These are phyloP conservation scores for Eremophila alpestris DNA, from an alignment of 2,797 vertebrate species.

Conservation along the genomic window DNA sequence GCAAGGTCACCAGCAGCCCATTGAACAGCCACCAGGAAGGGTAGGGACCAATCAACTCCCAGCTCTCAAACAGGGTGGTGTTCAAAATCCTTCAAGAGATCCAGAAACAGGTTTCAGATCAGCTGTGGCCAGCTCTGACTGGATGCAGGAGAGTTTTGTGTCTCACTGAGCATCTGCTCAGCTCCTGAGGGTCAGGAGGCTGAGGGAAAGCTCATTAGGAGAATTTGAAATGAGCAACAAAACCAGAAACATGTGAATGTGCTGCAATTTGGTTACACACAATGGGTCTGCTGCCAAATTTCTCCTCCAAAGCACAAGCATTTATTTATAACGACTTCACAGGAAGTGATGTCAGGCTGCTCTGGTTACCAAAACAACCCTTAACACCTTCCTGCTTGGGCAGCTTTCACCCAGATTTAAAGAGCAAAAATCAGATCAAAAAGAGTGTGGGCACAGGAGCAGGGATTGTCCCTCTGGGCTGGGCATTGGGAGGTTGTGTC, in stretches of 20 bases:
- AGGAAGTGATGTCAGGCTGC: slow-evolving; percentile 49
- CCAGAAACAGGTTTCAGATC: neutral
- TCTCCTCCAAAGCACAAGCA: neutral
- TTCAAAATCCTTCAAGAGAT: slow-evolving; percentile 88
- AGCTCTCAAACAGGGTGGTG: slow-evolving; percentile 95
- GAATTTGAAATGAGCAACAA: neutral
- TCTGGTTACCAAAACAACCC: neutral
- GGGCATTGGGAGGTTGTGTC: neutral
- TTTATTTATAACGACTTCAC: neutral
- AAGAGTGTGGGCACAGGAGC: neutral
- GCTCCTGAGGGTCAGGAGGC: neutral
- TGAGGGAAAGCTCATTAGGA: neutral
- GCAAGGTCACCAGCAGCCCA: slow-evolving; percentile 85
- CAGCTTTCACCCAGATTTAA: neutral
- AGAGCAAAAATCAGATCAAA: neutral
- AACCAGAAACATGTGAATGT: neutral
- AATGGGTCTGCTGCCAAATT: slow-evolving; percentile 13
- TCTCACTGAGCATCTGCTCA: slow-evolving; percentile 2
- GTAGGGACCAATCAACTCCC: slow-evolving; percentile 91
- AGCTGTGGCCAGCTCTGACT: neutral
- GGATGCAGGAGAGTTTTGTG: neutral
- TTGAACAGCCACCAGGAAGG: slow-evolving; percentile 99
- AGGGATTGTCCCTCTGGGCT: neutral
- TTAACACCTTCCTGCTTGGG: neutral
- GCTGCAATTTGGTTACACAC: neutral